Evolutionary conservation across 2,113 vertebrate species (phyloP), one percentile per base, ranked within the genome.

Genomic region (Siniperca chuatsi): DNA sequence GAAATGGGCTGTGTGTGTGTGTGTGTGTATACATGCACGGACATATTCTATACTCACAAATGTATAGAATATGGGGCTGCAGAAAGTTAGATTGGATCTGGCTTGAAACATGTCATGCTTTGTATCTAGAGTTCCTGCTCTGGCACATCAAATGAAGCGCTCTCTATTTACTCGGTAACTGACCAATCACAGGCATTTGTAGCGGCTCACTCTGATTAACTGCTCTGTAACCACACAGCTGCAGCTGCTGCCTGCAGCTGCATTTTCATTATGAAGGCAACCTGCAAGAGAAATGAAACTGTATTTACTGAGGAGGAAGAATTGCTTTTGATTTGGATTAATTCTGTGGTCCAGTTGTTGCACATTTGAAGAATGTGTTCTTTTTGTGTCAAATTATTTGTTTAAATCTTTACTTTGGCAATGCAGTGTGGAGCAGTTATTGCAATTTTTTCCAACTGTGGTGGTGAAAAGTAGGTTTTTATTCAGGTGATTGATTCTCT

Each of bases 221-320:
- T 50, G 64, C 44, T 61, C 1, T 52, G 35, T 54, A 62, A 62
- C 66, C 44, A 61, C 57, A 40, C n/a, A 33, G 48, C 58, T 54
- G 69, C 71, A 82, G 64, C 71, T 75, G 70, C 23, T 29, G 48
- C 6, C 46, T 23, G 44, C 78, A 72, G 33, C 58, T 72, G 70
- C 50, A 48, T 76, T 64, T 48, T 64, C 44, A 23, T 8, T 21
- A 12, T 48, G 29, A 48, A 23, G 18, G 18, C 55, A 48, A 52
- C 72, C 64, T 69, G 33, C 8, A 25, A 54, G 42, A 50, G 62
- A 48, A 75, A 46, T 6, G 2, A 21, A 54, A 54, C 52, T 18
- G 46, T 23, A 13, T 29, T 60, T 3, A 33, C 58, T 0, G 25
- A 61, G 25, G 11, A 29, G 58, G 29, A 13, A 61, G 25, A 61